phyloP scores from a whole-genome alignment of 1,140 invertebrate species.

The Diorhabda carinulata region DNA sequence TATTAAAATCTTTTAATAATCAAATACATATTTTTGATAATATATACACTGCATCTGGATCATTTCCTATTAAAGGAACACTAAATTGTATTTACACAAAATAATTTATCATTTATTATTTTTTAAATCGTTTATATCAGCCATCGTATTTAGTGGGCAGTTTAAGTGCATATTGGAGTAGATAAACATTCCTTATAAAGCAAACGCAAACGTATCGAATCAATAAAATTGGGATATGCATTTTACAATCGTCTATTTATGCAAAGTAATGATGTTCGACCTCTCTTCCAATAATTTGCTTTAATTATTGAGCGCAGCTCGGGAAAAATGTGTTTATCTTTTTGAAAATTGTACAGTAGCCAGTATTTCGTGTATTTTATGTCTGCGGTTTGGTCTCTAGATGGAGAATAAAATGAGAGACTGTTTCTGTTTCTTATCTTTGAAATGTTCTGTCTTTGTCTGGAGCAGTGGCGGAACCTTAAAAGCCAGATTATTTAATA shows the following conservation, averaged over 20 bases:
- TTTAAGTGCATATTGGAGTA: no score
- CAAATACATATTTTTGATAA: no score
- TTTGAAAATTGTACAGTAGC: constrained; percentile 13
- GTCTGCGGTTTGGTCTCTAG: constrained; percentile 11
- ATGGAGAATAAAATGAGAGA: constrained; percentile 19
- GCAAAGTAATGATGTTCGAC: constrained; percentile 9
- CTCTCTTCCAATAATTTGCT: constrained; percentile 9
- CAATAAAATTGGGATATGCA: background rate
- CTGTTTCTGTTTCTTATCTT: constrained; percentile 8
- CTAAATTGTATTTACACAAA: no score
- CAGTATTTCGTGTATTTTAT: constrained; percentile 18
- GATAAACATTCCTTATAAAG: no score
- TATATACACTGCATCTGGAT: no score
- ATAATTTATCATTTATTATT: no score
- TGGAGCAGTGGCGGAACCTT: background rate
- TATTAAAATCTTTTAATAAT: no score
- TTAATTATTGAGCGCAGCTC: constrained; percentile 14
- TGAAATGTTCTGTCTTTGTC: constrained; percentile 4
- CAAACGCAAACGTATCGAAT: no score
- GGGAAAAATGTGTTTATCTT: constrained; percentile 19
- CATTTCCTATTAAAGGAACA: no score
- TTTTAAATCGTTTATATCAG: no score
- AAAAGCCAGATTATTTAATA: background rate
- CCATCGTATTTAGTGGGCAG: no score
- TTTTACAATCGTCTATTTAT: constrained; percentile 4